Percentiles rank a stretch among this genome's conserved stretches.
phyloP scores from a whole-genome alignment of 64 coral and sea anemone genomes.

The Pocillopora damicornis region DNA sequence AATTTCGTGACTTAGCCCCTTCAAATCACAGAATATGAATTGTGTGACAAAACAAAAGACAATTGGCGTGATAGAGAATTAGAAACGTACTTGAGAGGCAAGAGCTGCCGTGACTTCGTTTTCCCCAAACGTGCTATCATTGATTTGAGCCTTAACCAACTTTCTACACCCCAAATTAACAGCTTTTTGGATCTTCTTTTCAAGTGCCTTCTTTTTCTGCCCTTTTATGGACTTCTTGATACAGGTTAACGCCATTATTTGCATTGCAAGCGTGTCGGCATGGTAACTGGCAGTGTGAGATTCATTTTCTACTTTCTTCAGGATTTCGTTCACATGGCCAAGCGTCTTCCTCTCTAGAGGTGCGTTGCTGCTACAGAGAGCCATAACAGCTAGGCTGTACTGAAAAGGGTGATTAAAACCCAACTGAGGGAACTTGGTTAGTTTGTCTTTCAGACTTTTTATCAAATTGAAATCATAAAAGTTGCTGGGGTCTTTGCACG shows the following conservation, averaged over 20 bases:
- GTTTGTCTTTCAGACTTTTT: conserved; percentile 5
- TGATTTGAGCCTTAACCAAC: neutral
- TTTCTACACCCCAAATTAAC: neutral
- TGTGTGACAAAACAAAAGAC: neutral
- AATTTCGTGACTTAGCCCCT: neutral
- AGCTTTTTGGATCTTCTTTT: neutral
- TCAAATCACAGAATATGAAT: neutral
- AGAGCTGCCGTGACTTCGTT: conserved; percentile 36
- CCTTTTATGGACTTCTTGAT: conserved; percentile 6
- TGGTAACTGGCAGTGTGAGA: too few relatives aligned
- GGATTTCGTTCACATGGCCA: neutral
- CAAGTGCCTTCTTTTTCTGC: neutral
- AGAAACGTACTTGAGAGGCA: neutral
- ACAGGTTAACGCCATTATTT: conserved; percentile 3
- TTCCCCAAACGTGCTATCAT: conserved; percentile 29
- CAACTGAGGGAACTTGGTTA: conserved; percentile 14
- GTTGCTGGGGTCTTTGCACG: conserved; percentile 25
- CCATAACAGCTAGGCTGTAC: conserved; percentile 35
- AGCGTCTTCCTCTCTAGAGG: neutral
- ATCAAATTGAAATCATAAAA: conserved; percentile 37
- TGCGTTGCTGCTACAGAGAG: conserved; percentile 23
- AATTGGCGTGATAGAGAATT: neutral
- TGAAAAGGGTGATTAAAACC: conserved; percentile 43
- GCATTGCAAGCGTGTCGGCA: conserved; percentile 7
- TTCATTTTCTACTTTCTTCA: neutral